These are phyloP conservation scores for Heterotilapia buettikoferi DNA, from an alignment of 2,113 vertebrate species.

Conservation along the genomic window DNA sequence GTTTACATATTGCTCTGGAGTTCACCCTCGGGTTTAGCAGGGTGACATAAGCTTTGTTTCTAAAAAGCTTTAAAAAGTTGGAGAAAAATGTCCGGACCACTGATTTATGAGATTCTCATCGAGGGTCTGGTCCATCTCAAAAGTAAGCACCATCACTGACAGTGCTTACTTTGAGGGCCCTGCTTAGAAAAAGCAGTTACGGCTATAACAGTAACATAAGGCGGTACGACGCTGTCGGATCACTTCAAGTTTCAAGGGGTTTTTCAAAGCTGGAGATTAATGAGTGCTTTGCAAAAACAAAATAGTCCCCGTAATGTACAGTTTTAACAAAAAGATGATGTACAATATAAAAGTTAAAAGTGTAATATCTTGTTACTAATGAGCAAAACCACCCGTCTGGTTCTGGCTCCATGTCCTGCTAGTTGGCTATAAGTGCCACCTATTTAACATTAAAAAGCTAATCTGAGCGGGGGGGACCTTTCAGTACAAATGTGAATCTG, in stretches of 20 bases:
- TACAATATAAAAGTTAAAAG: background rate
- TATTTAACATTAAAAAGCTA: conserved; percentile 14
- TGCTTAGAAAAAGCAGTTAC: background rate
- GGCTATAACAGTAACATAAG: background rate
- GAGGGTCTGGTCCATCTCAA: background rate
- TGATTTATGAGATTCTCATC: background rate
- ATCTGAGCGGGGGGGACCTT: background rate
- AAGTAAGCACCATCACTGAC: background rate
- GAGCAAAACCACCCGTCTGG: background rate
- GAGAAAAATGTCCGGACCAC: background rate
- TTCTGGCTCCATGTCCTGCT: background rate
- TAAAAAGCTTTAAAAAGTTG: background rate
- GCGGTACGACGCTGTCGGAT: background rate
- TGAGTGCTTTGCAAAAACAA: background rate
- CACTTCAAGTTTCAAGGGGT: background rate
- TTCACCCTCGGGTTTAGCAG: background rate
- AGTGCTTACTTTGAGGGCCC: background rate
- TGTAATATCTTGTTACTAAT: background rate
- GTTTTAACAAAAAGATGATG: background rate
- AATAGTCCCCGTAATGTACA: background rate
- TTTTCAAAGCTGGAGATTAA: background rate
- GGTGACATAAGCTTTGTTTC: background rate
- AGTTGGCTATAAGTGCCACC: conserved; percentile 19
- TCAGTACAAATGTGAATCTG: conserved; percentile 64
- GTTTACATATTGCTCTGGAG: background rate